Evolutionary conservation across 2,888 invertebrate species (phyloP), one percentile per base, ranked within the genome.

Genomic region (Ophonus ardosiacus): DNA sequence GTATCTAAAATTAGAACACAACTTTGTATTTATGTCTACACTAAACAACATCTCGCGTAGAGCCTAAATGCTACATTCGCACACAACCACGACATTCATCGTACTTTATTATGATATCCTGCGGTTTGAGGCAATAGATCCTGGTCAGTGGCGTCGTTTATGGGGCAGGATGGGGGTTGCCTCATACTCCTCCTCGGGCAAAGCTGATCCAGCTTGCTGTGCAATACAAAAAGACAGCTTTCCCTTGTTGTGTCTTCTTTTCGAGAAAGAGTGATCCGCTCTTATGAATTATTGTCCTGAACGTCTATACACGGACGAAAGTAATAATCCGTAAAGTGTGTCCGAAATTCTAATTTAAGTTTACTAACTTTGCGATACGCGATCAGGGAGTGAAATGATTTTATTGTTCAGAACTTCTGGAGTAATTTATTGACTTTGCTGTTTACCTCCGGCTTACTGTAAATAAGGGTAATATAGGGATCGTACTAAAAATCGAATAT

Each of bases 241-340:
- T 51, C 63, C 65, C 24, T 63, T 63, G 40, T 65, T 65, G 56
- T 65, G 65, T 81, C 65, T 81, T 80, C 63, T 65, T 56, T 63
- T 7, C 10, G 18, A 31, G 38, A 80, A 40, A 80, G 40, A 80
- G 59, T 80, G 61, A 80, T 80, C 80, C 80, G 80, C 21, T 80
- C 80, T 80, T 80, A 80, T 80, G 80, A 80, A 80, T 80, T 80
- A 80, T 80, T 80, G 80, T 59, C 80, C 31, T 7, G 59, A 10
- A 38, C 80, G 80, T 80, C 59, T 80, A 59, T 38, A 80, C 24
- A 80, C 80, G 80, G 3, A 43, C 43, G 61, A 80, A 80, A 80
- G 59, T 80, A 80, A 80, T 80, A 80, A 80, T 80, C 80, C 80
- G 80, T 61, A 59, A 80, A 80, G 80, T 80, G 80, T 80, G 80